Percentiles rank a stretch among this genome's conserved stretches.
Conservation (phyloP, 2,888 invertebrate genomes). For the Cheilosia variabilis region DNA sequence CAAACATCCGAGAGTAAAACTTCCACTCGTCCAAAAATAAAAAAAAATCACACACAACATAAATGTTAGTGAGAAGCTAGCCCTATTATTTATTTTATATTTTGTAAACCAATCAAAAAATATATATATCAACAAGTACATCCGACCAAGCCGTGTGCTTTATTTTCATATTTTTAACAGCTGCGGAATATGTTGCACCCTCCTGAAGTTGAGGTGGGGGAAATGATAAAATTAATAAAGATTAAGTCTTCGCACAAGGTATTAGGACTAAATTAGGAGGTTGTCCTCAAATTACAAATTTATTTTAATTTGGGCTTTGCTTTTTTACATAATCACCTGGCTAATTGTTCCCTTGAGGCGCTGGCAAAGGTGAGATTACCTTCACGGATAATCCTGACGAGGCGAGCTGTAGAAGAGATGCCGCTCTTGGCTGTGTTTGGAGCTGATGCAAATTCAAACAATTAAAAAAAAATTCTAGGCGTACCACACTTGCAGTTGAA, state of each 20-base stretch:
- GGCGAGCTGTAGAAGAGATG: not conserved
- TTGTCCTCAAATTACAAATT: conserved; percentile 15
- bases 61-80: too few relatives aligned
- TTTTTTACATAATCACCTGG: conserved; percentile 55
- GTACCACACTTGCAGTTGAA: too few relatives aligned
- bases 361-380: conserved; percentile 19
- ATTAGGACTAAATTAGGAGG: conserved; percentile 12
- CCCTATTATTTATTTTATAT: too few relatives aligned
- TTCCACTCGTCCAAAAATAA: too few relatives aligned
- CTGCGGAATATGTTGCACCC: too few relatives aligned
- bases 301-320: conserved; percentile 42
- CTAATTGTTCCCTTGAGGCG: conserved; percentile 51
- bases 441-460: not conserved
- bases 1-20: too few relatives aligned
- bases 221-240: conserved; percentile 1
- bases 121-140: too few relatives aligned
- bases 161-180: too few relatives aligned
- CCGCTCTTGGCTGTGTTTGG: not conserved
- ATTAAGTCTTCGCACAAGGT: not conserved
- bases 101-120: too few relatives aligned
- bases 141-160: too few relatives aligned
- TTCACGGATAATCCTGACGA: conserved; percentile 2
- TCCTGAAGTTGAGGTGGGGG: too few relatives aligned
- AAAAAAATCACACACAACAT: too few relatives aligned
- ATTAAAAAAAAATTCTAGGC: not conserved